A percentile compares a stretch with the other conserved stretches of the same genome.
These are phyloP conservation scores for Apogon talboti DNA, from an alignment of 2,797 vertebrate species.

Conservation along the genomic window DNA sequence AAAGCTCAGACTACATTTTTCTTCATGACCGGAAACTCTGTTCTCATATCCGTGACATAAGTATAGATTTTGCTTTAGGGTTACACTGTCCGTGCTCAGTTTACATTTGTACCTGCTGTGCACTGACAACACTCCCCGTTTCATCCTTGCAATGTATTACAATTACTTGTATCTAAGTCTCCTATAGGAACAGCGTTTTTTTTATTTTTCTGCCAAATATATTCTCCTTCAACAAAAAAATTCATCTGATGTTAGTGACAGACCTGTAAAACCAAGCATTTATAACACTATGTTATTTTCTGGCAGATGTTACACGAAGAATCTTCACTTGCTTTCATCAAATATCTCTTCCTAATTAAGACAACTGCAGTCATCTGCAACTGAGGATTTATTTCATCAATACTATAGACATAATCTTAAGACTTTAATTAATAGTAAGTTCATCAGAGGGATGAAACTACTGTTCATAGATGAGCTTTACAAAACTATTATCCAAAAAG, in stretches of 20 bases:
- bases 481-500: constrained; percentile 62
- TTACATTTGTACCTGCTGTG: background rate
- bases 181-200: no score
- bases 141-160: background rate
- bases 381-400: constrained; percentile 69
- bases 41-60: background rate
- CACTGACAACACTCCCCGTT: background rate
- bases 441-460: constrained; percentile 51
- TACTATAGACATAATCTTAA: constrained; percentile 67
- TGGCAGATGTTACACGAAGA: background rate
- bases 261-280: constrained; percentile 3
- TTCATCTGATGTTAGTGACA: background rate
- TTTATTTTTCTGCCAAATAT: no score
- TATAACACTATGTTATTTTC: background rate
- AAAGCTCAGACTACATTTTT: background rate
- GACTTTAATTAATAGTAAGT: constrained; percentile 59
- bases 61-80: no score
- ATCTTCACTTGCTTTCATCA: background rate
- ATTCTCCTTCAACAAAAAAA: no score
- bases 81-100: no score
- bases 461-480: constrained; percentile 55
- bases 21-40: background rate
- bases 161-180: background rate
- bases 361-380: constrained; percentile 61
- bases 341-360: constrained; percentile 16